phyloP scores from a whole-genome alignment of 2,888 invertebrate genomes.

The Malthinus flaveolus region DNA sequence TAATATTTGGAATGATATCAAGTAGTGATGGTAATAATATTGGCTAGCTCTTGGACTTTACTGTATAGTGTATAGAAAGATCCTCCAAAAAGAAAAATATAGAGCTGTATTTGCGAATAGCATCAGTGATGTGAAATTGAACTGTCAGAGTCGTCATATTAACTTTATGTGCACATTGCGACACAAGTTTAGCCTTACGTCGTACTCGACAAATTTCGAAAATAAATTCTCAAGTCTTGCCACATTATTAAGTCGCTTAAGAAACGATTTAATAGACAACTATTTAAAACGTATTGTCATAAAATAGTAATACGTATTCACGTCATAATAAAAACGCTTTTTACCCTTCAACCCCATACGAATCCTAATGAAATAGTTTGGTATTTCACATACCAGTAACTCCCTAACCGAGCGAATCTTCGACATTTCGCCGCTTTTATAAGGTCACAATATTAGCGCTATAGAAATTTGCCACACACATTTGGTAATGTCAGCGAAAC shows the following conservation, averaged over 20 bases:
- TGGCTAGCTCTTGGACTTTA: too few relatives aligned
- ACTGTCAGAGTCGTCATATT: conserved; percentile 13
- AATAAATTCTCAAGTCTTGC: neutral
- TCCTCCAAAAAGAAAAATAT: too few relatives aligned
- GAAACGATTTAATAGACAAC: neutral
- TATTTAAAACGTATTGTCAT: neutral
- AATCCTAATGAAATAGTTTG: conserved; percentile 29
- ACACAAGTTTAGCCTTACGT: neutral
- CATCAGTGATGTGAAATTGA: conserved; percentile 17
- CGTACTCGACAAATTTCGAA: neutral
- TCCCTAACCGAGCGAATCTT: conserved; percentile 34
- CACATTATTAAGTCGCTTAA: neutral
- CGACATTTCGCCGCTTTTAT: conserved; percentile 35
- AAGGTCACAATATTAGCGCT: conserved; percentile 20
- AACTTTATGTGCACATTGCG: neutral
- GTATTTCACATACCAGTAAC: conserved; percentile 37
- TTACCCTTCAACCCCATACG: conserved; percentile 14
- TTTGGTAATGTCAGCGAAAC: conserved; percentile 15
- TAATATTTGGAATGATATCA: too few relatives aligned
- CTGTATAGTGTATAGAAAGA: too few relatives aligned
- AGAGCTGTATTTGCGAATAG: neutral
- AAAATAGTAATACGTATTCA: conserved; percentile 20
- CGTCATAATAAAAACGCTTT: conserved; percentile 15
- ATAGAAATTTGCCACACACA: conserved; percentile 6
- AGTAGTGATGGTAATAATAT: too few relatives aligned